Conservation (phyloP, 1,140 invertebrate species). For the Holcopasites calliopsidis region DNA sequence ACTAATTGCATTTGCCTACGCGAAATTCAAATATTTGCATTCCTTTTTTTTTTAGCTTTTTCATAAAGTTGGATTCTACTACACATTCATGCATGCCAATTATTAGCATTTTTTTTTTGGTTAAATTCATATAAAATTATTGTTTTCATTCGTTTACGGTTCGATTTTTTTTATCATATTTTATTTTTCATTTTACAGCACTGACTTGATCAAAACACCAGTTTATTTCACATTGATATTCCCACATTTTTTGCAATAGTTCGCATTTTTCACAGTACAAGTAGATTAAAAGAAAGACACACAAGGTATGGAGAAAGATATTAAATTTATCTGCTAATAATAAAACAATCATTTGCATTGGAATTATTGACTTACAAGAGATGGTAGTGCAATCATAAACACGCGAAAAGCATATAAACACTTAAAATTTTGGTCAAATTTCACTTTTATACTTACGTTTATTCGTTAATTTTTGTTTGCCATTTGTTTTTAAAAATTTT, state of each 20-base stretch:
- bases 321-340: not conserved
- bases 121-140: not conserved
- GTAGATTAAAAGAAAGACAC: conserved; percentile 44
- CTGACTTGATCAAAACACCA: conserved; percentile 42
- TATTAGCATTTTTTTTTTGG: conserved; percentile 40
- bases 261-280: conserved; percentile 13
- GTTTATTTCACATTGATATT: conserved; percentile 35
- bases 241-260: conserved; percentile 19
- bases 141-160: not conserved
- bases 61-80: conserved; percentile 19
- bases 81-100: too few species aligned
- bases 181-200: conserved; percentile 63
- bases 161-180: not conserved
- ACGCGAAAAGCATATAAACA: not conserved
- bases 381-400: conserved; percentile 32
- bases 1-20: conserved; percentile 54
- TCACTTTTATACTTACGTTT: conserved; percentile 7
- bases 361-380: not conserved
- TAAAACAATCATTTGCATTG: not conserved
- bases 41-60: conserved; percentile 23
- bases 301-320: conserved; percentile 75
- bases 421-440: conserved; percentile 8
- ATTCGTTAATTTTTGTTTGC: not conserved
- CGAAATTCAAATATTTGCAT: conserved; percentile 7
- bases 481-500: not conserved